A percentile compares a stretch with the other conserved stretches of the same genome.
phyloP scores from a whole-genome alignment of 1,140 invertebrate species.

The Venustaconcha ellipsiformis region DNA sequence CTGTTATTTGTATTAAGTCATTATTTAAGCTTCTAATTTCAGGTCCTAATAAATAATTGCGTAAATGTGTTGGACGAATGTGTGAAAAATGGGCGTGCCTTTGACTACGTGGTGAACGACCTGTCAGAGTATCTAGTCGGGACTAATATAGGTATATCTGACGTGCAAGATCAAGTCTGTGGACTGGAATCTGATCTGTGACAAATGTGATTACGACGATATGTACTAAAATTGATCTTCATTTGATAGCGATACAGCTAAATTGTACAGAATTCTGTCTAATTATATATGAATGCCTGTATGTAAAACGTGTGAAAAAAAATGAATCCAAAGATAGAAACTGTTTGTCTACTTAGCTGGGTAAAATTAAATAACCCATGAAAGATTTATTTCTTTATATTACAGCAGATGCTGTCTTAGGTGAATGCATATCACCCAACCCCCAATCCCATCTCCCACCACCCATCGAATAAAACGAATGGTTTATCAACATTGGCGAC shows the following conservation, averaged over 20 bases:
- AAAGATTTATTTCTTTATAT: no score
- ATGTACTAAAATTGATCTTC: background rate
- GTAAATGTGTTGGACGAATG: conserved; percentile 84
- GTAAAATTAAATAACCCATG: no score
- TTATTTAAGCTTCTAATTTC: conserved; percentile 42
- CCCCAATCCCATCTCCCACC: no score
- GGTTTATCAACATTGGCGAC: no score
- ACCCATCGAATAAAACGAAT: no score
- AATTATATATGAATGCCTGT: no score
- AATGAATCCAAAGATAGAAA: no score
- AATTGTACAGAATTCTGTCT: background rate
- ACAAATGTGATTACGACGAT: background rate
- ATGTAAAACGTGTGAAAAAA: no score
- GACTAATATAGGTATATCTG: conserved; percentile 34
- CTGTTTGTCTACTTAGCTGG: no score
- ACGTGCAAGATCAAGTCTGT: background rate
- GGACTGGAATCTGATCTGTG: background rate
- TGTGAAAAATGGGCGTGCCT: conserved; percentile 82
- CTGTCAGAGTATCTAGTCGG: conserved; percentile 87
- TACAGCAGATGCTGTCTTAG: no score
- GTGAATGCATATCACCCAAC: no score
- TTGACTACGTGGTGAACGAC: conserved; percentile 94
- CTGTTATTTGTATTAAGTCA: no score
- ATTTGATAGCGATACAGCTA: background rate
- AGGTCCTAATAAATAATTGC: conserved; percentile 93